phyloP scores from a whole-genome alignment of 2,888 invertebrate genomes.

The Torymus auratus region DNA sequence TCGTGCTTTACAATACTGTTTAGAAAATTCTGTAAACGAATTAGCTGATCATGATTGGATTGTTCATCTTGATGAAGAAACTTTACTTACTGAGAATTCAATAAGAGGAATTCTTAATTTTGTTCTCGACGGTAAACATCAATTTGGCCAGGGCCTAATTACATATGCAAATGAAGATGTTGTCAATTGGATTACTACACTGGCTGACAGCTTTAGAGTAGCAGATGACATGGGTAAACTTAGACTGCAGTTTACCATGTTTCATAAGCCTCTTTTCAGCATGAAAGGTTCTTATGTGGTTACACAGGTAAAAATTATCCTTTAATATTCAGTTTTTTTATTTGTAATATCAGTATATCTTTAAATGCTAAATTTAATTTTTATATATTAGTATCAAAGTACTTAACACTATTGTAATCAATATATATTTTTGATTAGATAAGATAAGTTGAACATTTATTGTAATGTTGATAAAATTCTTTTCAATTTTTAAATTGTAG shows the following conservation, averaged over 20 bases:
- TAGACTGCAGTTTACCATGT: constrained; percentile 92
- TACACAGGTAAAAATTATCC: constrained; percentile 84
- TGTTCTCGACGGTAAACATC: constrained; percentile 94
- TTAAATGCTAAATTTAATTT: too few relatives aligned
- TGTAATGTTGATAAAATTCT: too few relatives aligned
- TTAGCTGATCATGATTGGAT: constrained; percentile 95
- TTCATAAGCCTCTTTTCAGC: constrained; percentile 96
- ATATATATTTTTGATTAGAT: too few relatives aligned
- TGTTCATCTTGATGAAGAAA: constrained; percentile 98
- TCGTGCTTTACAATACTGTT: constrained; percentile 95
- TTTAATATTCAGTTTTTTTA: too few relatives aligned
- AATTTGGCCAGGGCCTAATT: constrained; percentile 96
- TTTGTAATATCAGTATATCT: too few relatives aligned
- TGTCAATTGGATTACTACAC: constrained; percentile 97
- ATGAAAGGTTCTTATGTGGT: constrained; percentile 99
- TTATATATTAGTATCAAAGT: too few relatives aligned
- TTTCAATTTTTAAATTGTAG: too few relatives aligned
- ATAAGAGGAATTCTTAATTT: constrained; percentile 95
- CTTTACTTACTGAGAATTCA: constrained; percentile 93
- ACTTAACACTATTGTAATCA: too few relatives aligned
- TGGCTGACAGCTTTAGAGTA: constrained; percentile 96
- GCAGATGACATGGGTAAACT: constrained; percentile 99
- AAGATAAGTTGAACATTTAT: too few relatives aligned
- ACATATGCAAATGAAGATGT: constrained; percentile 98
- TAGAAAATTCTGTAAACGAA: constrained; percentile 92